Conservation (phyloP, 2,888 invertebrate species). For the Netelia inedita region DNA sequence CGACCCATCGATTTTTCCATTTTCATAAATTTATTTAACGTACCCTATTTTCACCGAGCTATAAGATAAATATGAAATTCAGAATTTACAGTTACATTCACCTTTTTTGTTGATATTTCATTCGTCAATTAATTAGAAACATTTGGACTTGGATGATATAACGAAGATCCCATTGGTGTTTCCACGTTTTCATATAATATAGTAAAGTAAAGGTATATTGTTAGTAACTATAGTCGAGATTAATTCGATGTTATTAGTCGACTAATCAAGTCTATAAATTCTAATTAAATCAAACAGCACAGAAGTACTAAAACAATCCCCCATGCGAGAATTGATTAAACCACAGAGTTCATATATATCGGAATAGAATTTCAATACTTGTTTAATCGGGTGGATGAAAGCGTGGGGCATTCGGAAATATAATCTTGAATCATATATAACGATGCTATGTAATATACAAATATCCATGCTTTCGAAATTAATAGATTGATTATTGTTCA, state of each 20-base stretch:
- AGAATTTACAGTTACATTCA: background rate
- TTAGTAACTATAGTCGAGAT: slow-evolving; percentile 40
- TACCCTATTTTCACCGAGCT: background rate
- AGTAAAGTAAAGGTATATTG: background rate
- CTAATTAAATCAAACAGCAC: slow-evolving; percentile 59
- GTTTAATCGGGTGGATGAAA: slow-evolving; percentile 46
- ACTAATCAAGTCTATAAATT: slow-evolving; percentile 64
- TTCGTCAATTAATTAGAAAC: too few species aligned
- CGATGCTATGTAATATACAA: background rate
- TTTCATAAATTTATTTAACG: background rate
- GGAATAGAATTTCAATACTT: slow-evolving; percentile 54
- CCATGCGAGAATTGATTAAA: slow-evolving; percentile 58
- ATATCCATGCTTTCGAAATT: background rate
- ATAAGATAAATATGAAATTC: background rate
- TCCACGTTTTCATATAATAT: background rate
- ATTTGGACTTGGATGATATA: background rate
- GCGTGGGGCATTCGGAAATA: slow-evolving; percentile 28
- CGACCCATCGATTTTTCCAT: slow-evolving; percentile 3
- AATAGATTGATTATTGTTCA: background rate
- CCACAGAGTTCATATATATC: slow-evolving; percentile 55
- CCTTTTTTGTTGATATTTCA: too few species aligned
- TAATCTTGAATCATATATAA: slow-evolving; percentile 29
- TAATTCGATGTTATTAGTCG: slow-evolving; percentile 60
- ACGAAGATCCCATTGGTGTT: background rate
- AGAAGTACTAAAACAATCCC: slow-evolving; percentile 51